Base-by-base conservation (phyloP, 2,113 vertebrate species). In the Brienomyrus brachyistius region DNA sequence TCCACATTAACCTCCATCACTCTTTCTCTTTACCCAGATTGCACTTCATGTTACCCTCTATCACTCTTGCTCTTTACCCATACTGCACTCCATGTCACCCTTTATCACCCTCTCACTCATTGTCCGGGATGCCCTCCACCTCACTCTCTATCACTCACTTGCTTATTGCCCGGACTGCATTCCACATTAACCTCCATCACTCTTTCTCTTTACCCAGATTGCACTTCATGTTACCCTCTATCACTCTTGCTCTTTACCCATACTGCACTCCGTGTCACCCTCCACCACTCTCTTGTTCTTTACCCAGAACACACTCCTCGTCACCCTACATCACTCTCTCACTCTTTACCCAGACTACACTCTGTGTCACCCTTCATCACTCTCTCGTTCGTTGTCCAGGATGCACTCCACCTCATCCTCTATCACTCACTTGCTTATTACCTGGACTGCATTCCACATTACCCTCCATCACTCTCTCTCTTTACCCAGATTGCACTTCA, bases 171-270 rank as follows among this genome's bases (percentile, higher is more conserved):
- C 6, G 45, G 35, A 88, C 86, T 91, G 82, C 56, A 52, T n/a
- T 52, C 11, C 11, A 13, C 2, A 4, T 62, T 31, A 48, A 23
- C 43, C 83, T 85, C 83, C 45, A 70, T 89, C 90, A 90, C 88
- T 92, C 21, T 31, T 31, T 62, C 52, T 54, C 51, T 54, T 19
- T 54, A 54, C 52, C 52, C 52, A 54, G 52, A 19, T 19, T 54
- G 90, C 62, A 89, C 92, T 87, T 90, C 91, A 54, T 91, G 51
- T 91, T 88, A 88, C 92, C 90, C 86, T 91, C 92, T 91, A 47
- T 43, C 17, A 40, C 17, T 83, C 43, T 21, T 31, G 31, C 31
- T 31, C 0, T 31, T 31, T 31, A 31, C 31, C 31, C 31, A 31
- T 31, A 31, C 31, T 31, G 31, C 31, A 31, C 31, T 31, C 31